These are phyloP conservation scores for Centropyge bicolor DNA, from an alignment of 2,797 vertebrate species.

Conservation along the genomic window DNA sequence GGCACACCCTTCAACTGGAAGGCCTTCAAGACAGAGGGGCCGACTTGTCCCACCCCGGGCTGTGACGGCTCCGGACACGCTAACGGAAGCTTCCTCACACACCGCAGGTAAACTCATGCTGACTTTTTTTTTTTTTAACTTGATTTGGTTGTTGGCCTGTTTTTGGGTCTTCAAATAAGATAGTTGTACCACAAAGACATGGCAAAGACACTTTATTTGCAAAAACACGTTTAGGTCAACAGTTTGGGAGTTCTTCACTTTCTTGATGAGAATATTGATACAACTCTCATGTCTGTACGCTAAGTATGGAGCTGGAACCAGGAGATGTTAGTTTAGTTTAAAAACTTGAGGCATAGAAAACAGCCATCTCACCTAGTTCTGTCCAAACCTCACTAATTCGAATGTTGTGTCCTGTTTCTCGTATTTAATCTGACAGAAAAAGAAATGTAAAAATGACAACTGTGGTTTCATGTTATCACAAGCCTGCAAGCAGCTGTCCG, in stretches of 20 bases:
- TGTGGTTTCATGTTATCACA: neutral
- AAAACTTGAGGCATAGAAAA: neutral
- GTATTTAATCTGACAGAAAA: neutral
- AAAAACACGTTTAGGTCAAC: neutral
- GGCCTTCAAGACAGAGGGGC: constrained; percentile 95
- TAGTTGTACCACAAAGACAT: neutral
- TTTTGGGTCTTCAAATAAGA: neutral
- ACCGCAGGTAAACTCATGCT: constrained; percentile 89
- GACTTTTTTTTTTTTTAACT: neutral
- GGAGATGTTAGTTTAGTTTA: neutral
- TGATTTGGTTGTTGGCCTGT: neutral
- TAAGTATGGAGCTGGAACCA: neutral
- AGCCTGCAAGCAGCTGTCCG: neutral
- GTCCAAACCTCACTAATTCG: neutral
- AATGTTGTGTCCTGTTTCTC: neutral
- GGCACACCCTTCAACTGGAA: constrained; percentile 97
- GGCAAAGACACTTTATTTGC: neutral
- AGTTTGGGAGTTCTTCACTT: neutral
- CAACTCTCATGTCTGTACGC: neutral
- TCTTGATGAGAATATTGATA: neutral
- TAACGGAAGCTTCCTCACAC: constrained; percentile 98
- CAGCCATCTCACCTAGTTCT: neutral
- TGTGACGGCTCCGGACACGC: constrained; percentile 97
- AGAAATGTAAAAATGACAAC: neutral
- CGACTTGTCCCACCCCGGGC: constrained; percentile 94